Conservation (phyloP, 2,888 invertebrate genomes). For the Eristalinus sepulchralis region DNA sequence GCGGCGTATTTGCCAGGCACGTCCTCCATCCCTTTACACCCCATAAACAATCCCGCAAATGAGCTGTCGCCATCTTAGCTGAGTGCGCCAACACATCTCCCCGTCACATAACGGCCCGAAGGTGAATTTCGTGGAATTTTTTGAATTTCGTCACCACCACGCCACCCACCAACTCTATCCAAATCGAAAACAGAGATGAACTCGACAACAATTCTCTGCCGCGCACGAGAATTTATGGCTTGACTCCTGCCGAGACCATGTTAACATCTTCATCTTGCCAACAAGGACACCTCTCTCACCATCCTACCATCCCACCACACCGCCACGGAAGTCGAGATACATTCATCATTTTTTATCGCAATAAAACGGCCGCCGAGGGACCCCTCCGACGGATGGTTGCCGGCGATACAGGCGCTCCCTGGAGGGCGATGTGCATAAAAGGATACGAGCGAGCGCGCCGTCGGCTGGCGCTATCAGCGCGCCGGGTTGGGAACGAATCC, state of each 20-base stretch:
- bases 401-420: neutral
- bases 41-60: neutral
- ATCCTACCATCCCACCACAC: too few relatives aligned
- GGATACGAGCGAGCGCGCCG: neutral
- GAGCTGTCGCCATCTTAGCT: neutral
- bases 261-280: constrained; percentile 58
- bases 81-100: neutral
- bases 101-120: neutral
- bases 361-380: constrained; percentile 37
- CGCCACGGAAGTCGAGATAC: constrained; percentile 44
- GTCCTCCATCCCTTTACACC: neutral
- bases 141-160: neutral
- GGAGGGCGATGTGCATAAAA: constrained; percentile 19
- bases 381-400: neutral
- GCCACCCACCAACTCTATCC: neutral
- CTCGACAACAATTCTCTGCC: neutral
- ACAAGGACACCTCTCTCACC: neutral
- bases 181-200: neutral
- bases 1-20: neutral
- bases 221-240: constrained; percentile 14
- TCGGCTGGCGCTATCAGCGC: neutral
- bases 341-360: constrained; percentile 61
- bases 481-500: neutral
- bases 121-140: neutral
- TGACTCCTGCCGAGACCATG: constrained; percentile 30